phyloP scores from a whole-genome alignment of 2,888 invertebrate species.

The Furcula furcula region DNA sequence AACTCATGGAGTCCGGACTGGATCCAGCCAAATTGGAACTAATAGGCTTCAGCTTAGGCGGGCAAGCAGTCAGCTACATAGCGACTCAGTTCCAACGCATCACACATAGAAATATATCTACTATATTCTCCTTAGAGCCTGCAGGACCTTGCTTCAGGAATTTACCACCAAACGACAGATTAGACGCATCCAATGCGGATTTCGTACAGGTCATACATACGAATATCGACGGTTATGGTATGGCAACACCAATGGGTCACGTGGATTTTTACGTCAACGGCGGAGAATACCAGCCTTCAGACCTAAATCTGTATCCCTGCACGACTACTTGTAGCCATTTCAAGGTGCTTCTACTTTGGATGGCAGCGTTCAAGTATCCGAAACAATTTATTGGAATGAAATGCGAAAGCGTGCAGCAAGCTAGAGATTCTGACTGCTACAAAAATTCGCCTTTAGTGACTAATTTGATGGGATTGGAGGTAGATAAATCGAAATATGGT shows the following conservation, averaged over 20 bases:
- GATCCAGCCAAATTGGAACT: conserved; percentile 60
- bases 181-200: conserved; percentile 60
- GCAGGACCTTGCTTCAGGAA: conserved; percentile 70
- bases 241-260: conserved; percentile 69
- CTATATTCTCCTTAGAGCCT: conserved; percentile 65
- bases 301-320: conserved; percentile 57
- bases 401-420: conserved; percentile 62
- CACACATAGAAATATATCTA: conserved; percentile 61
- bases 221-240: conserved; percentile 72
- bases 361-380: conserved; percentile 55
- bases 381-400: conserved; percentile 58
- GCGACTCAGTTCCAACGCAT: conserved; percentile 58
- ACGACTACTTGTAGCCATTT: conserved; percentile 70
- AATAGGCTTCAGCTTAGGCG: conserved; percentile 69
- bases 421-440: conserved; percentile 59
- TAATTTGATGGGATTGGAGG: conserved; percentile 51
- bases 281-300: conserved; percentile 69
- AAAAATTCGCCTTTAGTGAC: conserved; percentile 45
- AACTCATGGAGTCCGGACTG: conserved; percentile 54
- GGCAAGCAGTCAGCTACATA: conserved; percentile 66
- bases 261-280: conserved; percentile 71
- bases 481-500: conserved; percentile 50
- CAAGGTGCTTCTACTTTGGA: conserved; percentile 55
- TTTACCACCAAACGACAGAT: conserved; percentile 44
- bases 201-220: conserved; percentile 71